Evolutionary conservation across 2,888 invertebrate species (phyloP).

Genomic region (Chloromyia formosa): DNA sequence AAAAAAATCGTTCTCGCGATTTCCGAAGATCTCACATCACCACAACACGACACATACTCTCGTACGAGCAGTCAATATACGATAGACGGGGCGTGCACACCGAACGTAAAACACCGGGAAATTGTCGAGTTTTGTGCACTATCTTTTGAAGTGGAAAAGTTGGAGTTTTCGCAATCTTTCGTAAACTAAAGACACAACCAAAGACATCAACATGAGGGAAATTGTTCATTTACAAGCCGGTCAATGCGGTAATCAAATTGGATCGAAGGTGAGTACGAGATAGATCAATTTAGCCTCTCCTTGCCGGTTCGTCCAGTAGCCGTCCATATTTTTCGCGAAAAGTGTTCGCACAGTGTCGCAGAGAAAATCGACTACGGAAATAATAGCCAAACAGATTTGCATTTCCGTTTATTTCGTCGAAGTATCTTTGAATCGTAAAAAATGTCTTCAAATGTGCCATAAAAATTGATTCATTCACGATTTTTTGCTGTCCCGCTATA

Average conservation of each 20-base stretch:
- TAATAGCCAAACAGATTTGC: no score
- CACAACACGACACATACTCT: no score
- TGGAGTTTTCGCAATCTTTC: background rate
- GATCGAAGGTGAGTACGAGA: conserved; percentile 76
- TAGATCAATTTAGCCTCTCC: no score
- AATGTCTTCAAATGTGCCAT: background rate
- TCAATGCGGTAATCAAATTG: conserved; percentile 92
- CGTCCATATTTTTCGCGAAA: background rate
- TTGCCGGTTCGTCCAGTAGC: no score
- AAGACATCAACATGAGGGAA: conserved; percentile 77
- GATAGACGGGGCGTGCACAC: conserved; percentile 29
- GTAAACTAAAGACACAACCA: background rate
- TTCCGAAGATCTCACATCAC: no score
- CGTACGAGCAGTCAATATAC: background rate
- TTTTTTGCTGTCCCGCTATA: background rate
- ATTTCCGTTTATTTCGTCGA: background rate
- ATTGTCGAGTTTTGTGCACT: conserved; percentile 5
- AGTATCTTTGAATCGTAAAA: background rate
- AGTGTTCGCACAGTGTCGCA: background rate
- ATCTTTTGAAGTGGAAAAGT: background rate
- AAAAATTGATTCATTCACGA: background rate
- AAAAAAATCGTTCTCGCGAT: background rate
- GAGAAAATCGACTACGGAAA: background rate
- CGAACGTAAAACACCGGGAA: background rate
- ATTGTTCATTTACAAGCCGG: conserved; percentile 91